Evolutionary conservation across 2,113 vertebrate species (phyloP).

Genomic region (Eurystomus gularis): DNA sequence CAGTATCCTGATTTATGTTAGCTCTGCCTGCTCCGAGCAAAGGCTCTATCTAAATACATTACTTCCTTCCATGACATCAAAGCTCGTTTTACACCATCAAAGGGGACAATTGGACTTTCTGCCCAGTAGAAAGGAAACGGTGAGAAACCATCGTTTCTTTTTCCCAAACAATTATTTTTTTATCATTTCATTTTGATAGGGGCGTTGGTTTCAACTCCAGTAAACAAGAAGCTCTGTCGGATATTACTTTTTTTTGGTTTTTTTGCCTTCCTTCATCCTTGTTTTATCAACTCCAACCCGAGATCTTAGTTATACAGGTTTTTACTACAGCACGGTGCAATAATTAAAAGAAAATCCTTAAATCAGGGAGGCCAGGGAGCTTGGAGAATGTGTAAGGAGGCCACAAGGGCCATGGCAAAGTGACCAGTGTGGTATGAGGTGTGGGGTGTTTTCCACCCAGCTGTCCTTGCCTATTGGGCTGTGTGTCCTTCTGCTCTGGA

Average conservation of each 20-base stretch:
- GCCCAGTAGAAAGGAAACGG: not conserved
- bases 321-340: accelerated
- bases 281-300: not conserved
- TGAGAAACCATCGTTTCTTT: not conserved
- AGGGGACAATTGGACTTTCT: not conserved
- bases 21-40: not conserved
- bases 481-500: not conserved
- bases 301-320: not conserved
- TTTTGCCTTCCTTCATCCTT: not conserved
- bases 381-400: not conserved
- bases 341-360: not conserved
- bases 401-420: not conserved
- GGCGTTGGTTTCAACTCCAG: not conserved
- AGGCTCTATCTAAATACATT: not conserved
- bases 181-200: not conserved
- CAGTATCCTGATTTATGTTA: not conserved
- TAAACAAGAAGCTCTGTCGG: not conserved
- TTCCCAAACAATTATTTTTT: not conserved
- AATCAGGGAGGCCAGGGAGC: not conserved
- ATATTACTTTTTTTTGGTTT: not conserved
- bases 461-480: not conserved
- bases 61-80: slow-evolving; percentile 55
- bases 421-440: not conserved
- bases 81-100: not conserved
- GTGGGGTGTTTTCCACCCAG: not conserved